phyloP scores from a whole-genome alignment of 2,797 vertebrate genomes.

The Leptoclinus maculatus region DNA sequence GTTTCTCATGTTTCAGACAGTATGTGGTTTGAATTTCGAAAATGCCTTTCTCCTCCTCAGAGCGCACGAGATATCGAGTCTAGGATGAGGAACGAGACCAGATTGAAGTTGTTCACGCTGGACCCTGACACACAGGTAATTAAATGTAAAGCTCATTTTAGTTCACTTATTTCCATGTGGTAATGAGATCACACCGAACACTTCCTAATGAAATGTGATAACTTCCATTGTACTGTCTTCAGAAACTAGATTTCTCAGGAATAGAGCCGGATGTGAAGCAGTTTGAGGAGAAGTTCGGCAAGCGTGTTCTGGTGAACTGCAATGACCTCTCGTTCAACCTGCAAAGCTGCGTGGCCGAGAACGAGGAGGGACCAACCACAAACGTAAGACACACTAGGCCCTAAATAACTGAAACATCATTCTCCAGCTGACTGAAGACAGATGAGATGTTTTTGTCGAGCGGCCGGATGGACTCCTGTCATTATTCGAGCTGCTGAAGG shows the following conservation, averaged over 20 bases:
- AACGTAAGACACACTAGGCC: conserved; percentile 86
- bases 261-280: conserved; percentile 94
- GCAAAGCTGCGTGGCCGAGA: conserved; percentile 97
- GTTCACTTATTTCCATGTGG: background rate
- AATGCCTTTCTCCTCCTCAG: conserved; percentile 78
- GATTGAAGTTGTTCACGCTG: conserved; percentile 95
- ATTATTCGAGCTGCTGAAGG: conserved; percentile 50
- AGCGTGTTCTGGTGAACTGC: conserved; percentile 95
- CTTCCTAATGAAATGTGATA: conserved; percentile 10
- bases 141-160: background rate
- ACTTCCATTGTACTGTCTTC: conserved; percentile 34
- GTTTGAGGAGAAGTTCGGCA: conserved; percentile 98
- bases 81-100: conserved; percentile 93
- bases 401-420: conserved; percentile 39
- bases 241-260: conserved; percentile 96
- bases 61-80: conserved; percentile 94
- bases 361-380: conserved; percentile 98
- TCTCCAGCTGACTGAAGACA: conserved; percentile 19
- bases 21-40: conserved; percentile 33
- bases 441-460: conserved; percentile 39
- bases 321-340: conserved; percentile 98
- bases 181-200: background rate
- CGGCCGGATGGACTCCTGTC: conserved; percentile 33
- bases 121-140: conserved; percentile 97
- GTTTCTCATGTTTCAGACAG: conserved; percentile 11